phyloP scores from a whole-genome alignment of 1,140 invertebrate genomes.

The Aricia agestis region DNA sequence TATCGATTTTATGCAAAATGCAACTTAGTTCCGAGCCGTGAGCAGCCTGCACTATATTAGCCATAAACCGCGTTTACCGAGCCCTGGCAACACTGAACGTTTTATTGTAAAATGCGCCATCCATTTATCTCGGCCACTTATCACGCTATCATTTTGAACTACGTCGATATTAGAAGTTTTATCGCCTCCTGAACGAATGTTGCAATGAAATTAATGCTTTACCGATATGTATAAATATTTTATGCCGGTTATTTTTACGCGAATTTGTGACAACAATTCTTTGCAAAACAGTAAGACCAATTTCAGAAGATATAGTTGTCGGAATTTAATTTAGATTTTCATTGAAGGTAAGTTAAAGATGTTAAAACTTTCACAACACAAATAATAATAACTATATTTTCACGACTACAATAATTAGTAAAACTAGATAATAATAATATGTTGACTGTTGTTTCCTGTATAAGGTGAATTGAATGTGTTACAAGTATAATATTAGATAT shows the following conservation, averaged over 20 bases:
- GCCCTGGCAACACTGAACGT: constrained; percentile 35
- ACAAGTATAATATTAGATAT: too few relatives aligned
- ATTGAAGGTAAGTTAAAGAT: too few relatives aligned
- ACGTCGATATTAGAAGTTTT: constrained; percentile 31
- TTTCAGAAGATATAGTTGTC: constrained; percentile 18
- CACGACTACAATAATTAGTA: too few relatives aligned
- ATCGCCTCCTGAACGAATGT: constrained; percentile 19
- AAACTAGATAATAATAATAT: too few relatives aligned
- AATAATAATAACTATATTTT: too few relatives aligned
- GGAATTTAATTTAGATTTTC: too few relatives aligned
- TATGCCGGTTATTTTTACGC: constrained; percentile 32
- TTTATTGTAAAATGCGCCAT: constrained; percentile 56
- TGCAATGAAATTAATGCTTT: constrained; percentile 22
- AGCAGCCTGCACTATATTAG: constrained; percentile 46
- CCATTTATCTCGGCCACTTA: constrained; percentile 50
- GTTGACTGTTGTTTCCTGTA: too few relatives aligned
- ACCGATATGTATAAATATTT: constrained; percentile 9
- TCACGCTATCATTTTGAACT: constrained; percentile 41
- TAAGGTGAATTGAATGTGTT: too few relatives aligned
- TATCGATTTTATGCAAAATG: constrained; percentile 65
- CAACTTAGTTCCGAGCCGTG: constrained; percentile 48
- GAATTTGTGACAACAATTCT: neutral
- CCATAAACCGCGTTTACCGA: constrained; percentile 53
- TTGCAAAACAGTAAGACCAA: neutral
- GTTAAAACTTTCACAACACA: too few relatives aligned